Evolutionary conservation across 2,888 invertebrate species (phyloP), one percentile per base, ranked within the genome.

Genomic region (Mechanitis messenoides): DNA sequence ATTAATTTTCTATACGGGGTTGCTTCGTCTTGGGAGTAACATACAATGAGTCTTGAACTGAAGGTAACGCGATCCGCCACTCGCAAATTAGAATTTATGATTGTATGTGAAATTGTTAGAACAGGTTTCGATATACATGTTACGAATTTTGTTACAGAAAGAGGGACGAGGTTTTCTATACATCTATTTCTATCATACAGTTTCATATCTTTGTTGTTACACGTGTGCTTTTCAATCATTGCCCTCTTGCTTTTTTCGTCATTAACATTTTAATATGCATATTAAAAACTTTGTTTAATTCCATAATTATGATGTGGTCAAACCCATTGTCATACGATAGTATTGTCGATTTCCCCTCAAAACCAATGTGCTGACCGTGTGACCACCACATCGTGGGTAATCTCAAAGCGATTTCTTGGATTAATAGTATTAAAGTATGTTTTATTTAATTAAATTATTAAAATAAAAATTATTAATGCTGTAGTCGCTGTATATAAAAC

Each of bases 31-130:
- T 84, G 90, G 87, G 89, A 87, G 84, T 79, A 81, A 81, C 84
- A 82, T 75, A 88, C 88, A 88, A 86, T 84, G 84, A 84, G 81
- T 80, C 77, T 80, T 81, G 84, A 83, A 85, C 87, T 83, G 82
- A 83, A 84, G 83, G 87, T 82, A 88, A 88, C 87, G 80, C 80
- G 90, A 90, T 87, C 82, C 87, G 76, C 78, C 80, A 80, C 83
- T 79, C 75, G 83, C 80, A 90, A 90, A 90, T 90, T 87, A 87
- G 84, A 89, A 90, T 90, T 89, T 90, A 90, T 89, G 88, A 89
- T 87, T 89, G 87, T 87, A 84, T 86, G 85, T 87, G 84, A 89
- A 87, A 86, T 87, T 89, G 83, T 86, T 84, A 81, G 81, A 84
- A 83, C 83, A 81, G 77, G 81, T 85, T 87, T 83, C 83, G 62